Evolutionary conservation across 2,113 vertebrate species (phyloP).

Genomic region (Aptenodytes patagonicus): DNA sequence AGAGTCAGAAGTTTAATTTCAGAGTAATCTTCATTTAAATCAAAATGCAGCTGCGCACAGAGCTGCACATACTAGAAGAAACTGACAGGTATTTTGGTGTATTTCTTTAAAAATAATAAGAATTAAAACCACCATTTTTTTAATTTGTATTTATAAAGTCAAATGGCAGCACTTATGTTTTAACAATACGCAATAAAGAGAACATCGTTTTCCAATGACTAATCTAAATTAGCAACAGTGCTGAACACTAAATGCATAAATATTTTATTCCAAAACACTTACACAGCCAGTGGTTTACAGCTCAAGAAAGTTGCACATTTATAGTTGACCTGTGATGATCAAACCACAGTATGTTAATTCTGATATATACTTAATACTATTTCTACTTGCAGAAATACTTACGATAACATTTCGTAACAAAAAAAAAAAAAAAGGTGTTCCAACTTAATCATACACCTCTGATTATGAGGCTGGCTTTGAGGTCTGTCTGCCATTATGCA

Average conservation of each 20-base stretch:
- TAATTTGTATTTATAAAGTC: constrained; percentile 24
- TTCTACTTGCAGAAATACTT: background rate
- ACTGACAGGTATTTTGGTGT: background rate
- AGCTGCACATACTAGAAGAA: background rate
- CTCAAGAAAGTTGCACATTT: background rate
- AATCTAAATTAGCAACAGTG: constrained; percentile 16
- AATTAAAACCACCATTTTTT: background rate
- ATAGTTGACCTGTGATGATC: background rate
- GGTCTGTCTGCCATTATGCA: background rate
- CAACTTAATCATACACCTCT: background rate
- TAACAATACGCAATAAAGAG: constrained; percentile 28
- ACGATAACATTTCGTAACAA: background rate
- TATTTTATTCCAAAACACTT: constrained; percentile 52
- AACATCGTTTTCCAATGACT: constrained; percentile 14
- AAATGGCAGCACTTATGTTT: constrained; percentile 25
- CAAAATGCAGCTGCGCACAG: background rate
- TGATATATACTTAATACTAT: background rate
- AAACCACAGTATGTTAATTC: background rate
- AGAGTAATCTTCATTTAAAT: background rate
- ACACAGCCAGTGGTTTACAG: constrained; percentile 13
- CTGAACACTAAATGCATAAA: constrained; percentile 25
- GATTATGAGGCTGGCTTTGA: background rate
- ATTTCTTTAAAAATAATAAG: background rate
- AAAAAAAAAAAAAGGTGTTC: background rate
- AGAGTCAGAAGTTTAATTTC: background rate